Conservation (phyloP, 2,797 vertebrate species). For the Cetoscarus ocellatus region DNA sequence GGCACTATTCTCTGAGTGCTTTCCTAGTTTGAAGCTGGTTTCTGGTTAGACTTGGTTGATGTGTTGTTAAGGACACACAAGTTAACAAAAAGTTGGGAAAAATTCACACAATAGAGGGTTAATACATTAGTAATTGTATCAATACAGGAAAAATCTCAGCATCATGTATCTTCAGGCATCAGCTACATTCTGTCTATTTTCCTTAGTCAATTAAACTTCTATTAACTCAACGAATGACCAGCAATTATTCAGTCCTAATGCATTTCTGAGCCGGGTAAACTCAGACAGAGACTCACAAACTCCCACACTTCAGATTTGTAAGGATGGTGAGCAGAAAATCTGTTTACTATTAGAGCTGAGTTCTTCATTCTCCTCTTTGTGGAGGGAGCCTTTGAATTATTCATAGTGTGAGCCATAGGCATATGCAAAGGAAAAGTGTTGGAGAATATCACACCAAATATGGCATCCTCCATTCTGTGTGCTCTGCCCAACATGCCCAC, state of each 20-base stretch:
- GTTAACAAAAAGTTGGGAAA: too few relatives aligned
- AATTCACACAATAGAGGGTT: too few relatives aligned
- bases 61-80: too few relatives aligned
- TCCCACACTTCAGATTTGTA: constrained; percentile 79
- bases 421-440: constrained; percentile 76
- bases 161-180: constrained; percentile 36
- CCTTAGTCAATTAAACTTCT: constrained; percentile 57
- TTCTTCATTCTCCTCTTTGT: constrained; percentile 78
- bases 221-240: constrained; percentile 51
- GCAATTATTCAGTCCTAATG: constrained; percentile 63
- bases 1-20: too few relatives aligned
- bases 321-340: constrained; percentile 84
- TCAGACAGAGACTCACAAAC: constrained; percentile 73
- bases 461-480: constrained; percentile 77
- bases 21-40: too few relatives aligned
- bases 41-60: too few relatives aligned
- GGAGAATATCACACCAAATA: constrained; percentile 81
- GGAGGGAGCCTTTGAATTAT: constrained; percentile 84
- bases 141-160: constrained; percentile 34
- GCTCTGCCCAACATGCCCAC: constrained; percentile 66
- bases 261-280: constrained; percentile 68
- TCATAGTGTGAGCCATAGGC: constrained; percentile 83
- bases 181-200: constrained; percentile 22
- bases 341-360: constrained; percentile 84
- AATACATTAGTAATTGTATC: too few relatives aligned